phyloP scores from a whole-genome alignment of 2,888 invertebrate genomes.

The Netelia virgata region DNA sequence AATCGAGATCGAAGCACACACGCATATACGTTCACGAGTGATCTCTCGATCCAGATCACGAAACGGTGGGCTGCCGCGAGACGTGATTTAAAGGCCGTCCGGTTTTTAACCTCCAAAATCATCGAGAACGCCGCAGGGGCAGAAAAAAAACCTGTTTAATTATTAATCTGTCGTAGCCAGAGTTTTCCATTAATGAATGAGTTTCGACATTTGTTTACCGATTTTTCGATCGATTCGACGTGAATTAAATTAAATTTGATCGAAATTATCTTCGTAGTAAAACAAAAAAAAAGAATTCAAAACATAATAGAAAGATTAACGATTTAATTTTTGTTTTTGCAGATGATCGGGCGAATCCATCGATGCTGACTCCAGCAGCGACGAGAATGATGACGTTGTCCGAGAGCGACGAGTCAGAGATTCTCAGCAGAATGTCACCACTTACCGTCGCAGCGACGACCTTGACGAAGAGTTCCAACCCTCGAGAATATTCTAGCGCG shows the following conservation, averaged over 20 bases:
- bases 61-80: constrained; percentile 1
- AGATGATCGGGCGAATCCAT: constrained; percentile 34
- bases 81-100: constrained; percentile 44
- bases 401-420: neutral
- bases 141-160: no score
- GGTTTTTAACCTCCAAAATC: constrained; percentile 48
- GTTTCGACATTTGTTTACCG: no score
- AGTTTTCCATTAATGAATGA: no score
- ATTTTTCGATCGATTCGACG: no score
- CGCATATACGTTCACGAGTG: neutral
- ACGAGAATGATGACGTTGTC: constrained; percentile 29
- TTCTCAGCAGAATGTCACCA: constrained; percentile 3
- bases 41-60: constrained; percentile 48
- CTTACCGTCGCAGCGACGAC: constrained; percentile 13
- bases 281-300: neutral
- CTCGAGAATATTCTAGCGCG: constrained; percentile 15
- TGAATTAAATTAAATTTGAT: no score
- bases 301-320: neutral
- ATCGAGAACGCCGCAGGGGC: constrained; percentile 4
- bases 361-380: constrained; percentile 44
- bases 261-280: neutral
- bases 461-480: neutral
- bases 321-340: neutral
- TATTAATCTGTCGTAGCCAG: neutral
- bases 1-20: constrained; percentile 57